Evolutionary conservation across 2,113 vertebrate genomes (phyloP).

Genomic region (Oreochromis niloticus): DNA sequence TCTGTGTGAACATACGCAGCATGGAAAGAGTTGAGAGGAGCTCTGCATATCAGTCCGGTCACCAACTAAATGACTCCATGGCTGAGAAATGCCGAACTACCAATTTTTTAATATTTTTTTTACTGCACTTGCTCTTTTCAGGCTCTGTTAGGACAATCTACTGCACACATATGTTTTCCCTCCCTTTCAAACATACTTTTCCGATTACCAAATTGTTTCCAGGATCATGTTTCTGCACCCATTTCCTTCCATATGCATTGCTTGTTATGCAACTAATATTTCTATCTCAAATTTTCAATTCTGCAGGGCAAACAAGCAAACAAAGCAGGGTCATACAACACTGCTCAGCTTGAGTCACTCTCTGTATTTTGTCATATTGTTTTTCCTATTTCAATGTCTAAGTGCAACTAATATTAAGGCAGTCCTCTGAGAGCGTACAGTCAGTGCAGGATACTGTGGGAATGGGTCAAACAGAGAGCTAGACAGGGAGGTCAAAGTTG

Average conservation of each 20-base stretch:
- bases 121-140: not conserved
- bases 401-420: not conserved
- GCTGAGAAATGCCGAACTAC: not conserved
- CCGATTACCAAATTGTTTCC: not conserved
- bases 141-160: not conserved
- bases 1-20: not conserved
- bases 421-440: not conserved
- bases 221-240: not conserved
- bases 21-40: not conserved
- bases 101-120: not conserved
- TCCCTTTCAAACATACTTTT: not conserved
- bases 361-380: not conserved
- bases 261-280: not conserved
- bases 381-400: not conserved
- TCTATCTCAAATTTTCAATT: not conserved
- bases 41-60: not conserved
- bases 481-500: not conserved
- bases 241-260: not conserved
- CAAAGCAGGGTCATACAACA: not conserved
- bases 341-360: not conserved
- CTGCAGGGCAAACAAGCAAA: not conserved
- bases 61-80: not conserved
- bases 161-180: not conserved
- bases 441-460: not conserved
- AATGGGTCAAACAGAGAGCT: not conserved